These are phyloP conservation scores for Sceloporus undulatus DNA, from an alignment of 2,113 vertebrate genomes.

Conservation along the genomic window DNA sequence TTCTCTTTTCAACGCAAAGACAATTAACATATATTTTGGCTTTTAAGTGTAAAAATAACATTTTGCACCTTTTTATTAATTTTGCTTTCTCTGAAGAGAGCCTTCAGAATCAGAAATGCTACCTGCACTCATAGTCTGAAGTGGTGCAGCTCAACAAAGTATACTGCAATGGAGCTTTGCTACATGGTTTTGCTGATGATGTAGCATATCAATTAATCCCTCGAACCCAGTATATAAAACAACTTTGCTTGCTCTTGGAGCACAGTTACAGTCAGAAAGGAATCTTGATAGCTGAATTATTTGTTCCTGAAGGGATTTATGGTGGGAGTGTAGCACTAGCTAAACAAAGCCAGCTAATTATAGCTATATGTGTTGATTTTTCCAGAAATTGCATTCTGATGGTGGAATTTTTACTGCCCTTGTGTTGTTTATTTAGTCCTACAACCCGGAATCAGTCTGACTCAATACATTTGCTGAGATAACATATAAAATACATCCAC, in stretches of 20 bases:
- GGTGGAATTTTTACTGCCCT: constrained; percentile 9
- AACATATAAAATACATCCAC: constrained; percentile 30
- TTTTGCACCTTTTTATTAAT: too few species aligned
- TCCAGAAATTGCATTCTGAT: constrained; percentile 16
- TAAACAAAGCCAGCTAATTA: constrained; percentile 22
- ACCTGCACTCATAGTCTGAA: neutral
- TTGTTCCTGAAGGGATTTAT: neutral
- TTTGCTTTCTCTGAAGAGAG: too few species aligned
- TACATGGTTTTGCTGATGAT: neutral
- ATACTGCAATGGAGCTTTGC: too few species aligned
- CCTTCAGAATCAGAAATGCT: too few species aligned
- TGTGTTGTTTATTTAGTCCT: constrained; percentile 20
- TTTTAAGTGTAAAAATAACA: too few species aligned
- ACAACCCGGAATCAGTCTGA: constrained; percentile 14
- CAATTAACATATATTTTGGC: too few species aligned
- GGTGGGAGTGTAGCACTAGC: neutral
- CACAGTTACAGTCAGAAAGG: neutral
- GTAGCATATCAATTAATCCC: neutral
- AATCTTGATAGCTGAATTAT: constrained; percentile 34
- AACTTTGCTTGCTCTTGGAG: neutral
- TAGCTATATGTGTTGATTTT: constrained; percentile 29
- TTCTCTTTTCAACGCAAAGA: too few species aligned
- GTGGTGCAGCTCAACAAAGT: neutral
- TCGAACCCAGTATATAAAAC: neutral
- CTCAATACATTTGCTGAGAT: constrained; percentile 12